Base-by-base conservation (phyloP, 2,797 vertebrate species). In the Poeciliopsis turneri region DNA sequence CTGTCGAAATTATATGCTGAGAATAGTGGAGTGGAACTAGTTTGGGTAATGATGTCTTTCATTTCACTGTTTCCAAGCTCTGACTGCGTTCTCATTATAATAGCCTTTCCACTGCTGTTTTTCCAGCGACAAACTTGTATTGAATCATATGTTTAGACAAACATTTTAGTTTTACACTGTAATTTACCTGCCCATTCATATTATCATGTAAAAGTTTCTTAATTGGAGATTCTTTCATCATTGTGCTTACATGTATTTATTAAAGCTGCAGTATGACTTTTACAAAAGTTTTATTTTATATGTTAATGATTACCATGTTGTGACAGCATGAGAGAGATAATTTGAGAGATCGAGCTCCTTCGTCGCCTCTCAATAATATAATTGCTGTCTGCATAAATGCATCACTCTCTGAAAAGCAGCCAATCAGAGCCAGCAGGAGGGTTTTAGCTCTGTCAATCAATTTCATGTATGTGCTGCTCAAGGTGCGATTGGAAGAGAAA, bases 1-100 rank as follows among this genome's bases (percentile, higher is more conserved):
- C 73, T 88, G 43, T 69, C 77, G 47, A 88, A 88, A 88, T 87
- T n/a, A 86, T 86, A 84, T 78, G 78, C 76, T 77, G 66, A 84
- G 46, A 39, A 83, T 49, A 61, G 72, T 36, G 47, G 41, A 81
- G 71, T 33, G 61, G 61, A 79, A 43, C 78, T 79, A 61, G 57
- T 78, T 77, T 53, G 10, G 5, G 61, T 76, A 78, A 76, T 77
- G 78, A 83, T 70, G 57, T 33, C 71, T 80, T 86, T 84, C 72
- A 77, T 87, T 93, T 41, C 55, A 81, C 33, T 76, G 66, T 80
- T 78, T 73, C 70, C 45, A 12, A 46, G 23, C 53, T 72, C 12
- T 46, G 25, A 51, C n/a, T 61, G 45, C 33, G 20, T 78, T 73
- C 30, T 73, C 15, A 64, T 49, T n/a, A 64, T 47, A 30, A 18